Conservation (phyloP, 53 echinoderm and acorn worm species). For the Henricia sp. region DNA sequence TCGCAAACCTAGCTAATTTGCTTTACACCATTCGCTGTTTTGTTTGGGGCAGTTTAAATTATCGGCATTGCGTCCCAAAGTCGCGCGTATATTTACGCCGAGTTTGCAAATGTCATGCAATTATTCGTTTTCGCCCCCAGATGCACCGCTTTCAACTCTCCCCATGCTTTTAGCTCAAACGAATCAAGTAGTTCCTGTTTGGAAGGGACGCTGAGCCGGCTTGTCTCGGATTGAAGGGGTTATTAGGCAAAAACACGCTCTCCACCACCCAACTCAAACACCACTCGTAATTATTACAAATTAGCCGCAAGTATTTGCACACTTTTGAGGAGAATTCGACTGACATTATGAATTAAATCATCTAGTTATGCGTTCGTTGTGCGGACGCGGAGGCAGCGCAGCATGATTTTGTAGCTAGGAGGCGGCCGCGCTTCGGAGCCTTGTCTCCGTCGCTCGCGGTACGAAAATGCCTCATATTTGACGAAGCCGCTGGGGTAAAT, state of each 20-base stretch:
- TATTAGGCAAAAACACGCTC: conserved; percentile 48
- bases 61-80: conserved; percentile 35
- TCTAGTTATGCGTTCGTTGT: conserved; percentile 23
- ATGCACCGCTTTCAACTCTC: conserved; percentile 33
- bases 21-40: neutral
- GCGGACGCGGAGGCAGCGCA: conserved; percentile 29
- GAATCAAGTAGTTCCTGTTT: conserved; percentile 41
- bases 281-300: conserved; percentile 63
- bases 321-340: conserved; percentile 59
- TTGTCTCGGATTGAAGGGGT: conserved; percentile 28
- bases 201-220: conserved; percentile 19
- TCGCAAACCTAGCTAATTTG: conserved; percentile 18
- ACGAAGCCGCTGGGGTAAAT: conserved; percentile 30
- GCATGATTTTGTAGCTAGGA: conserved; percentile 37
- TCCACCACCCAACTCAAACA: conserved; percentile 23
- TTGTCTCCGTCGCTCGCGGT: conserved; percentile 23
- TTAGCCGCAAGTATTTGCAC: conserved; percentile 62
- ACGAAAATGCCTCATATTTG: conserved; percentile 54
- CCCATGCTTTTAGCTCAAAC: conserved; percentile 26
- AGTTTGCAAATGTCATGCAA: conserved; percentile 43
- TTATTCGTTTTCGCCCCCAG: conserved; percentile 58
- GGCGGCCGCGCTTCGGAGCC: conserved; percentile 6
- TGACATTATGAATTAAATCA: conserved; percentile 61
- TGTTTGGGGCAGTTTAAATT: conserved; percentile 49
- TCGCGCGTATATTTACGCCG: conserved; percentile 47